phyloP scores from a whole-genome alignment of 2,888 invertebrate genomes.

The Leptinotarsa rubiginosa region DNA sequence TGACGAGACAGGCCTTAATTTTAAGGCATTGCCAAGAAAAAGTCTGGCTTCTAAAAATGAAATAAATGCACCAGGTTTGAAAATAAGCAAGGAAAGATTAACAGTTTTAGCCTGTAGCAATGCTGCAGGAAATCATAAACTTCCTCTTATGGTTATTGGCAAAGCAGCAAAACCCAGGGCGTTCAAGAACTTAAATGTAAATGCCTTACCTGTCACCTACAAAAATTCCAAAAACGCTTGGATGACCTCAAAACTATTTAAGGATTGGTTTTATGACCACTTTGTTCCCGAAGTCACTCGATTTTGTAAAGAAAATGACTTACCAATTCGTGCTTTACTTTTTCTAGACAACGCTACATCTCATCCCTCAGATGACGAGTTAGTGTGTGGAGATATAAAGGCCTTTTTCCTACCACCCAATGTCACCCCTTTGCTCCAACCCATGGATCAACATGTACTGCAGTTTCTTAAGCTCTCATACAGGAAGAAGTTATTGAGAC shows the following conservation, averaged over 20 bases:
- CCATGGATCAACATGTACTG: constrained; percentile 13
- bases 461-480: constrained; percentile 14
- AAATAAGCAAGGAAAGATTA: constrained; percentile 6
- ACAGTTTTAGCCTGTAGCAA: constrained; percentile 13
- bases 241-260: neutral
- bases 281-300: constrained; percentile 5
- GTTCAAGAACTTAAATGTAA: constrained; percentile 1
- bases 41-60: constrained; percentile 1
- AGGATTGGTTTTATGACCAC: constrained; percentile 10
- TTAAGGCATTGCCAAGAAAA: neutral
- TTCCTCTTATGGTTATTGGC: constrained; percentile 1
- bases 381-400: constrained; percentile 12
- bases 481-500: constrained; percentile 10
- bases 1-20: neutral
- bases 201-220: neutral
- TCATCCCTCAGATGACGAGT: constrained; percentile 12
- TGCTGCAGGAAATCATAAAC: neutral
- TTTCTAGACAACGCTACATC: constrained; percentile 13
- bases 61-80: constrained; percentile 8
- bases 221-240: constrained; percentile 10
- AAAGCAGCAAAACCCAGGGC: constrained; percentile 11
- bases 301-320: too few species aligned
- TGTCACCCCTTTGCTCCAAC: constrained; percentile 1
- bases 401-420: constrained; percentile 10
- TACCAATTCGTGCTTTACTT: neutral